Evolutionary conservation across 2,888 invertebrate genomes (phyloP).

Genomic region (Acanthosepion lycidas): DNA sequence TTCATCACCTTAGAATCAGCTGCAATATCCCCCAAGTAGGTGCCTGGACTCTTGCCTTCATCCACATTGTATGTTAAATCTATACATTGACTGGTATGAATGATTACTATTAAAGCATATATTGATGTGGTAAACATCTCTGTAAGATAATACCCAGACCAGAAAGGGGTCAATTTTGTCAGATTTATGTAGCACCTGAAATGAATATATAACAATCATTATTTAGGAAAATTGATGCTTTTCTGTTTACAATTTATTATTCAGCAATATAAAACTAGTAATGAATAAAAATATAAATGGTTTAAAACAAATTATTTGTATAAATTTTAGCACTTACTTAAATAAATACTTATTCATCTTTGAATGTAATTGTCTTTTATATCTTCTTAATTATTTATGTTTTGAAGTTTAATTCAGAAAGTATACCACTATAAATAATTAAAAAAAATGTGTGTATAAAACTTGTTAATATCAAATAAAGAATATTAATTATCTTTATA

Average conservation of each 20-base stretch:
- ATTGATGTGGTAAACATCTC: background rate
- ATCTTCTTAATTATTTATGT: too few species aligned
- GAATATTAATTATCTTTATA: too few species aligned
- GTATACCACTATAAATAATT: too few species aligned
- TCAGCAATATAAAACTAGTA: background rate
- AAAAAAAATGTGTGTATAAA: too few species aligned
- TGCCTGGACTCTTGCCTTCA: background rate
- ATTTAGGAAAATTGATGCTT: background rate
- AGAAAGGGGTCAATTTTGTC: background rate
- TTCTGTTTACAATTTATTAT: background rate
- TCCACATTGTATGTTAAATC: background rate
- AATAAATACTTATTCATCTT: too few species aligned
- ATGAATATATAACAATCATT: background rate
- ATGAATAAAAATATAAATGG: too few species aligned
- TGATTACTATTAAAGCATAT: background rate
- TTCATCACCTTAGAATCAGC: background rate
- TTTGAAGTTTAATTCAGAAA: too few species aligned
- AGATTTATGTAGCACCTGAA: background rate
- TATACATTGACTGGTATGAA: background rate
- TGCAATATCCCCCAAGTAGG: background rate
- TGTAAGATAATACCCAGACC: background rate
- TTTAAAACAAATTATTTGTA: too few species aligned
- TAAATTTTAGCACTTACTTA: too few species aligned
- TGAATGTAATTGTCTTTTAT: too few species aligned
- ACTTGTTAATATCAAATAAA: too few species aligned